A percentile compares a stretch with the other conserved stretches of the same genome.
These are phyloP conservation scores for Hippasteria phrygiana DNA, from an alignment of 53 echinoderm and acorn worm genomes.

Conservation along the genomic window DNA sequence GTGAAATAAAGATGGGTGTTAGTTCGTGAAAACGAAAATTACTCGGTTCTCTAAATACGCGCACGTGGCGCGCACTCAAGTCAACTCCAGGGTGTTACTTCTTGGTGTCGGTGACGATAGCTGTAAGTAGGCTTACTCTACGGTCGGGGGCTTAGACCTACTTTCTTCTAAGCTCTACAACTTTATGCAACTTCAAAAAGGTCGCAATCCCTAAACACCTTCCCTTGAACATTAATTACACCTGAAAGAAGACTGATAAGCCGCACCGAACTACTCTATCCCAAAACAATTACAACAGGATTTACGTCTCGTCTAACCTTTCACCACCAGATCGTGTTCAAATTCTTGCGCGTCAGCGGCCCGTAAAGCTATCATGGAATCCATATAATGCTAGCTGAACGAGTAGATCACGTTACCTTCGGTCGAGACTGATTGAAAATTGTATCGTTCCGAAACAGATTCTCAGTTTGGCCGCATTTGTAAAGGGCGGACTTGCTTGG, in stretches of 20 bases:
- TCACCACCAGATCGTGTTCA: not conserved
- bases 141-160: no score
- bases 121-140: no score
- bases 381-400: not conserved
- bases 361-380: not conserved
- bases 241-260: not conserved
- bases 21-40: no score
- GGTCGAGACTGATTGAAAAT: not conserved
- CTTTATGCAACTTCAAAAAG: not conserved
- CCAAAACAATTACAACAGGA: slow-evolving; percentile 1
- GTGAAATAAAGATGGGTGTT: no score
- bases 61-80: no score
- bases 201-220: not conserved
- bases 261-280: not conserved
- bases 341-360: not conserved
- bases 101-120: no score
- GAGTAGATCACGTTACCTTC: not conserved
- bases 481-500: not conserved
- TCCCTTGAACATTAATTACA: no score
- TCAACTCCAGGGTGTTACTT: no score
- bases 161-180: not conserved
- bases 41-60: no score
- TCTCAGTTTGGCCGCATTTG: no score
- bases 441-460: not conserved
- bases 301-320: not conserved